phyloP scores from a whole-genome alignment of 2,888 invertebrate genomes.

The Drosophila neotestacea region DNA sequence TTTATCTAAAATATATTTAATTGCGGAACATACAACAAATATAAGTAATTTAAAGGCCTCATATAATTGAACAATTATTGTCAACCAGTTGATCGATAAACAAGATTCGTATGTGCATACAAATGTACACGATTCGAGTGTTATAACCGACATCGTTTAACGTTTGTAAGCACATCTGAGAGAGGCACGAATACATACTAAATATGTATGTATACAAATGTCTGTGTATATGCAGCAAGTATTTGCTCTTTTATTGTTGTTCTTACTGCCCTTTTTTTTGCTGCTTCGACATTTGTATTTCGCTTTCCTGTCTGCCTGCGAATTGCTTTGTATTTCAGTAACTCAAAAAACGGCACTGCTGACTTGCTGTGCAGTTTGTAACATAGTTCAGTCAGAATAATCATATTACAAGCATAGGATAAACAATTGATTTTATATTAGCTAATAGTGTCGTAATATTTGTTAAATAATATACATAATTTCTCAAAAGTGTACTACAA shows the following conservation, averaged over 20 bases:
- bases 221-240: conserved; percentile 13
- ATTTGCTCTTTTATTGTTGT: conserved; percentile 28
- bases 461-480: too few species aligned
- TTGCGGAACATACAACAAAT: not conserved
- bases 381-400: not conserved
- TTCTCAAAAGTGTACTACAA: too few species aligned
- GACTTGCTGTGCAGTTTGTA: conserved; percentile 14
- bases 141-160: conserved; percentile 18
- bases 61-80: conserved; percentile 17
- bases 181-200: conserved; percentile 1
- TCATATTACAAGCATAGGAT: too few species aligned
- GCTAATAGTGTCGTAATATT: not conserved
- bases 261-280: conserved; percentile 41
- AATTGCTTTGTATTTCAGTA: conserved; percentile 19
- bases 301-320: conserved; percentile 36
- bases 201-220: conserved; percentile 1
- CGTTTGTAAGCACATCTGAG: conserved; percentile 7
- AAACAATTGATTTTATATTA: too few species aligned
- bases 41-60: conserved; percentile 4
- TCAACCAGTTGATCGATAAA: conserved; percentile 11
- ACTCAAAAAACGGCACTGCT: not conserved
- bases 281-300: conserved; percentile 58
- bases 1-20: conserved; percentile 14
- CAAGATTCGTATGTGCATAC: conserved; percentile 2
- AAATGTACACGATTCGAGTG: conserved; percentile 1